Evolutionary conservation across 2,888 invertebrate species (phyloP), one percentile per base, ranked within the genome.

Genomic region (Trissonchulus sp.): DNA sequence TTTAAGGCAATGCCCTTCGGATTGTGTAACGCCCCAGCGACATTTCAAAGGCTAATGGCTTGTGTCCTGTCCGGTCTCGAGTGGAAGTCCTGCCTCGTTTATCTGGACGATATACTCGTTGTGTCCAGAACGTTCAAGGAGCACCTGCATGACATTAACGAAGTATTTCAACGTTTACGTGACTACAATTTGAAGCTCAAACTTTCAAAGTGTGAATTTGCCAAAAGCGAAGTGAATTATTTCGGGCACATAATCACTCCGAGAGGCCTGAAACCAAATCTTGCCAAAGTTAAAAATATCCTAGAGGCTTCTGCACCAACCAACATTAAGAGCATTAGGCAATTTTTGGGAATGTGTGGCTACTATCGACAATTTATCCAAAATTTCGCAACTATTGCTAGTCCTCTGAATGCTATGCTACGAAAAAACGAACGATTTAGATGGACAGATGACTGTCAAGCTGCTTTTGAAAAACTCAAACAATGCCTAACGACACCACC

Each of bases 401-500:
- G n/a, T 2, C 74, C 74, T n/a, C 23, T 74, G 48, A n/a, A n/a
- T 8, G 34, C 3, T 8, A 8, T 74, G 37, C 3, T 36, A 3
- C 33, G 38, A 30, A 63, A 65, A 34, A 34, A 74, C 72, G 8
- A 2, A 2, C 2, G 28, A n/a, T 74, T 72, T 31, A 23, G 35
- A 33, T 75, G 75, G 75, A 75, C 33, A 23, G 33, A 38, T 2
- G 62, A 75, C 2, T 28, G 33, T 28, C 15, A 75, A 28, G 18
- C 75, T 23, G 48, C 74, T 1, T 76, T 75, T 33, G 15, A 36
- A n/a, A 2, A 31, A 2, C 31, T 75, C 18, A 75, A 75, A 62
- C 28, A 2, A 34, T 2, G 2, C 23, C 33, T 75, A 28, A 30
- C 63, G 3, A n/a, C 23, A 33, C 60, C 37, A 18, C 75, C 75